Evolutionary conservation across 2,113 vertebrate genomes (phyloP), one percentile per base, ranked within the genome.

Genomic region (Pterocles burchelli): DNA sequence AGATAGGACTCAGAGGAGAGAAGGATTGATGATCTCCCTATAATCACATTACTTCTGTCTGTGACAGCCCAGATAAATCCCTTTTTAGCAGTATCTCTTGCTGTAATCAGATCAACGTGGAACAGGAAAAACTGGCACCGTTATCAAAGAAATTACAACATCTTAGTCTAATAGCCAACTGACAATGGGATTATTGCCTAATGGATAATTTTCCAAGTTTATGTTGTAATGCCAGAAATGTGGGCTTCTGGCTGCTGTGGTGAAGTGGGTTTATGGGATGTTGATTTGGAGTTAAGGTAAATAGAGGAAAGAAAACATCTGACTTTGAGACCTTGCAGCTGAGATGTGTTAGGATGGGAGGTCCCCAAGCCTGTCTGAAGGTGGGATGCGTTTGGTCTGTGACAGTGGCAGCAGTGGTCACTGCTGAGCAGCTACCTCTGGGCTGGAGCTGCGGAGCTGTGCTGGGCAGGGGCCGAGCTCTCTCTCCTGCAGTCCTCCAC

Each of bases 81-180:
- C 61, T 65, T 83, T 93, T 67, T 67, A 90, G 61, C 68, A 86
- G 63, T 48, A 10, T 73, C 55, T 81, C 52, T 17, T 10, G 45
- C 51, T 87, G 57, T 71, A 89, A 89, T 93, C 68, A 72, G 89
- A 62, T 84, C 89, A 66, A 68, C 10, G 12, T 3, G 65, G 78
- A 93, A 67, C 85, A 75, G 68, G 70, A 95, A 84, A 90, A 95
- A 68, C 85, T 93, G 75, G 63, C 63, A 83, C n/a, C 20, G 1
- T 74, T 96, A 88, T 77, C 80, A 55, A 66, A 84, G 66, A 88
- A 93, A 90, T 96, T 92, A 66, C 90, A 92, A 54, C 82, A 88
- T 84, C 83, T 84, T 82, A 29, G 38, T 28, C 73, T 89, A 86
- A 74, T 52, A 94, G 71, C 76, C 71, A 87, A 63, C 58, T 1